These are phyloP conservation scores for Sussaba pulchella DNA, from an alignment of 2,888 invertebrate genomes.

Conservation along the genomic window DNA sequence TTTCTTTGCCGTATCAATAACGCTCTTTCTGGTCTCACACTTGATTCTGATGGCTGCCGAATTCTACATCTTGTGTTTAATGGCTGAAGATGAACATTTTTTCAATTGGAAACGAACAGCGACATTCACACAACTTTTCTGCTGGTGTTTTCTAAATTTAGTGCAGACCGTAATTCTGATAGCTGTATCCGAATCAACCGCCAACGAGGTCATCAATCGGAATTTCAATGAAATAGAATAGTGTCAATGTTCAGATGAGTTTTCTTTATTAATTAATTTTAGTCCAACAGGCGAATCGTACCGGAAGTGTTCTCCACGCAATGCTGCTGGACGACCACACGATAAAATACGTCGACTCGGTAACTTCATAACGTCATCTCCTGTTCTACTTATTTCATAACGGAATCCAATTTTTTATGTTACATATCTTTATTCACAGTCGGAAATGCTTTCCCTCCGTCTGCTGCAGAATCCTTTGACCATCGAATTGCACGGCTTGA, in stretches of 20 bases:
- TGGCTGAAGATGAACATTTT: constrained; percentile 17
- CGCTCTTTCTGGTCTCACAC: constrained; percentile 52
- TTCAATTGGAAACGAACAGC: not conserved
- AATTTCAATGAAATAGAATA: not conserved
- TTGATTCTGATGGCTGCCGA: constrained; percentile 55
- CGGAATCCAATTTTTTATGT: too few relatives aligned
- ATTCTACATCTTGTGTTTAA: constrained; percentile 54
- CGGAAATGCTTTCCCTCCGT: constrained; percentile 44
- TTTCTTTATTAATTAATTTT: not conserved
- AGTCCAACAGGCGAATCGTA: constrained; percentile 60
- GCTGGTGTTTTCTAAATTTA: constrained; percentile 53
- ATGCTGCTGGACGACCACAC: constrained; percentile 39
- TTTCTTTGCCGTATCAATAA: constrained; percentile 56
- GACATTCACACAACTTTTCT: constrained; percentile 11
- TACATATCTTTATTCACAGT: not conserved
- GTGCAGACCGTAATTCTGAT: constrained; percentile 41
- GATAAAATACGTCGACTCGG: constrained; percentile 43
- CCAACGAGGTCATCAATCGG: constrained; percentile 50
- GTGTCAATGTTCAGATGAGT: not conserved
- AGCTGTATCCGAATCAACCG: constrained; percentile 49
- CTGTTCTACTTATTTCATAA: not conserved
- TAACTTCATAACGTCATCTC: constrained; percentile 20
- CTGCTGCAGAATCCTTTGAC: constrained; percentile 34
- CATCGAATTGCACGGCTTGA: constrained; percentile 44
- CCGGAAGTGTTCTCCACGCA: constrained; percentile 58